Percentiles rank a stretch among this genome's conserved stretches.
phyloP scores from a whole-genome alignment of 1,140 invertebrate species.

The Phymorhynchus buccinoides region DNA sequence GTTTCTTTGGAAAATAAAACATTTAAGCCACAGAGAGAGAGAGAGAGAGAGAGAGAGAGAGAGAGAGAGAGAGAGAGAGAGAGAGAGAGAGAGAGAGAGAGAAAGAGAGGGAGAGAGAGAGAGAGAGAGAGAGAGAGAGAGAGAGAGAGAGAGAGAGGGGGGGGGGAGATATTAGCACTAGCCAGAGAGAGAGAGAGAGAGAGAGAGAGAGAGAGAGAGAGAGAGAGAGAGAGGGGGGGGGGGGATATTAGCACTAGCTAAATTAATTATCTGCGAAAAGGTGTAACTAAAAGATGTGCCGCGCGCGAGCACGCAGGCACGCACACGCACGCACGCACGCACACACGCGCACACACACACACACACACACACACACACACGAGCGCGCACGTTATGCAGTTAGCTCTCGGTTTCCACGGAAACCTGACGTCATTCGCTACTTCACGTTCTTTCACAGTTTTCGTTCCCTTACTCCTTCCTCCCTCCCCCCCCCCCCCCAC shows the following conservation, averaged over 20 bases:
- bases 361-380: background rate
- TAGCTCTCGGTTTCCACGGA: background rate
- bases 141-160: background rate
- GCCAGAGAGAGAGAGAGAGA: background rate
- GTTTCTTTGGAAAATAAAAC: background rate
- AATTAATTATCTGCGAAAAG: background rate
- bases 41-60: background rate
- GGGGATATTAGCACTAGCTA: background rate
- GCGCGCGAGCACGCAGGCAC: background rate
- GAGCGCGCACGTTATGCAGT: background rate
- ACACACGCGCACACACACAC: background rate
- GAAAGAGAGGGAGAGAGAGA: background rate
- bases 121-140: too few species aligned
- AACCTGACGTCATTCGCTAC: background rate
- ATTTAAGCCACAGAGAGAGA: background rate
- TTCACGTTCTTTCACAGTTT: background rate
- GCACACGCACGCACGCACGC: background rate
- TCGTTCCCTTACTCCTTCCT: background rate
- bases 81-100: background rate
- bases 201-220: too few species aligned
- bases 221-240: background rate
- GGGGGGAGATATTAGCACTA: background rate
- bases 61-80: background rate
- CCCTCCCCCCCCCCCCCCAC: background rate
- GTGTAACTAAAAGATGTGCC: background rate